Evolutionary conservation across 2,113 vertebrate species (phyloP), one percentile per base, ranked within the genome.

Genomic region (Strix aluco): DNA sequence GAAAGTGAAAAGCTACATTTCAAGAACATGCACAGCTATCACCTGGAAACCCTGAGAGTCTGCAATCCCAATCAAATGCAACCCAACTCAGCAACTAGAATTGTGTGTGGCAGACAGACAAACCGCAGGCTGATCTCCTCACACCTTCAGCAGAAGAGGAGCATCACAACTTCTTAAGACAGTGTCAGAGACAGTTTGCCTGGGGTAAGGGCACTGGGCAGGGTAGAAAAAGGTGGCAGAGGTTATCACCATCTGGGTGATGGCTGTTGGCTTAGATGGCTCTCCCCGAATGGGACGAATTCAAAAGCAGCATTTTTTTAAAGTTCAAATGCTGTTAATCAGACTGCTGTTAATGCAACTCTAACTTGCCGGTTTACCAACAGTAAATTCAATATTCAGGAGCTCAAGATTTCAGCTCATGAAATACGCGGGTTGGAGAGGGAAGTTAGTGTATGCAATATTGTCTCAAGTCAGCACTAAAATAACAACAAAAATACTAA

Each of bases 71-170:
- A 27, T 4, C 5, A 14, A 3, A 38, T 52, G 22, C 5, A 36
- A 42, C 21, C 27, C 44, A 44, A 2, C 8, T 57, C 72, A 54
- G 67, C 52, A 54, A 2, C 16, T 12, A n/a, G 51, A 52, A 14
- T 51, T 11, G 17, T 1, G 6, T 4, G 29, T 4, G 25, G 62
- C 57, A 75, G n/a, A 30, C 0, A 3, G 59, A 75, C 27, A 44
- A 36, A 32, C 38, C 42, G 7, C 1, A 0, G 61, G 46, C 84
- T 46, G 18, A 59, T 13, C n/a, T 58, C 55, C 57, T 72, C 46
- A 25, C 11, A 6, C 27, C 65, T 3, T 8, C 11, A 66, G 10
- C 14, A 74, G 52, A 51, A 40, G 44, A 13, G 23, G 11, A 72
- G 10, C 38, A 44, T n/a, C 30, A 5, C 23, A 42, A 13, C 47